Conservation (phyloP, 2,113 vertebrate genomes). For the Chloebia gouldiae region DNA sequence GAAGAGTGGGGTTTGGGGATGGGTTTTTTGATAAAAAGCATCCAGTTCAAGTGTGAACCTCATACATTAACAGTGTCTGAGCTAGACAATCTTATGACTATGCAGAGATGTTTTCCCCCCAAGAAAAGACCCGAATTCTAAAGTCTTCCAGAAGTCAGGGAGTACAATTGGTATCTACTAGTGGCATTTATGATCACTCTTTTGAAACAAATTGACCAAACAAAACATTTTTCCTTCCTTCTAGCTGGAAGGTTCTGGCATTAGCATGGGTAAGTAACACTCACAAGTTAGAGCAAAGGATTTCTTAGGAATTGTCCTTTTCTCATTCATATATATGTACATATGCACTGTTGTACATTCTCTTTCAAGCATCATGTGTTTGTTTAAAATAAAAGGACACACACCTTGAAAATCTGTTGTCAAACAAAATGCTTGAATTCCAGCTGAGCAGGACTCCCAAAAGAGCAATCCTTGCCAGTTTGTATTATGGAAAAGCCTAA, state of each 20-base stretch:
- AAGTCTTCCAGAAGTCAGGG: background rate
- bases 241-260: background rate
- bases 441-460: constrained; percentile 39
- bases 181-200: background rate
- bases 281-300: background rate
- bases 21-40: accelerated
- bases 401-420: constrained; percentile 43
- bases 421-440: constrained; percentile 54
- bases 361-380: background rate
- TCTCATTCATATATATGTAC: background rate
- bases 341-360: background rate
- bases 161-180: background rate
- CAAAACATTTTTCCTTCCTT: background rate
- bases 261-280: background rate
- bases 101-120: background rate
- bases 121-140: background rate
- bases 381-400: constrained; percentile 28
- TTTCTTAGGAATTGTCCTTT: background rate
- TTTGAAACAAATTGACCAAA: background rate
- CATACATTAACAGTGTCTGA: background rate
- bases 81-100: background rate
- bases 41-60: background rate
- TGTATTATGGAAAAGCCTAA: constrained; percentile 43
- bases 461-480: constrained; percentile 55
- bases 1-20: accelerated